These are phyloP conservation scores for Diorhabda sublineata DNA, from an alignment of 1,140 invertebrate genomes.

Conservation along the genomic window DNA sequence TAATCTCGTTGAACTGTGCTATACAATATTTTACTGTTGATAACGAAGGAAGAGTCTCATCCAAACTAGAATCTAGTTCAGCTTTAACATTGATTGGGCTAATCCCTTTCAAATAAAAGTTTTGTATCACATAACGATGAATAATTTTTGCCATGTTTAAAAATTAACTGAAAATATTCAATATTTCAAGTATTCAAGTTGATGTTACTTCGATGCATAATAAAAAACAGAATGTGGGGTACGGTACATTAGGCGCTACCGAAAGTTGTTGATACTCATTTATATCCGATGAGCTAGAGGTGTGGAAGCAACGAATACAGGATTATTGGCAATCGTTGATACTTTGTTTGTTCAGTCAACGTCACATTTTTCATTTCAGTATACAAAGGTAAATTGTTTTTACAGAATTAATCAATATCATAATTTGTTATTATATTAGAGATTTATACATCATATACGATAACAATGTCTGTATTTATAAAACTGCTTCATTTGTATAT, in stretches of 20 bases:
- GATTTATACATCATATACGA: neutral
- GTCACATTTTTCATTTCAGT: slow-evolving; percentile 43
- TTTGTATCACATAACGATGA: too few species aligned
- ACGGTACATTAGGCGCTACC: neutral
- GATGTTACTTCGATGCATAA: too few species aligned
- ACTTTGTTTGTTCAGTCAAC: slow-evolving; percentile 45
- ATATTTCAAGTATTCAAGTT: too few species aligned
- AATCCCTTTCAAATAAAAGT: too few species aligned
- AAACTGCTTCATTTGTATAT: too few species aligned
- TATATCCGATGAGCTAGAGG: slow-evolving; percentile 34
- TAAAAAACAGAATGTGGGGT: neutral
- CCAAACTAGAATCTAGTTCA: too few species aligned
- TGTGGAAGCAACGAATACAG: slow-evolving; percentile 43
- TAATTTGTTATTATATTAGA: slow-evolving; percentile 10
- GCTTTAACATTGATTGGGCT: too few species aligned
- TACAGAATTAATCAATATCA: slow-evolving; percentile 34
- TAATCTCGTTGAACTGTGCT: too few species aligned
- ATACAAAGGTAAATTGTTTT: slow-evolving; percentile 43
- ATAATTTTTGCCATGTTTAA: too few species aligned
- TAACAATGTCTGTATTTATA: neutral
- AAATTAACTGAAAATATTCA: too few species aligned
- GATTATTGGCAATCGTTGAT: slow-evolving; percentile 45
- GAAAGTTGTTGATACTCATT: neutral
- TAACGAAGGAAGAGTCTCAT: too few species aligned
- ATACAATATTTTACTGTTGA: too few species aligned